Base-by-base conservation (phyloP, 2,113 vertebrate genomes). In the Malurus cyaneus region DNA sequence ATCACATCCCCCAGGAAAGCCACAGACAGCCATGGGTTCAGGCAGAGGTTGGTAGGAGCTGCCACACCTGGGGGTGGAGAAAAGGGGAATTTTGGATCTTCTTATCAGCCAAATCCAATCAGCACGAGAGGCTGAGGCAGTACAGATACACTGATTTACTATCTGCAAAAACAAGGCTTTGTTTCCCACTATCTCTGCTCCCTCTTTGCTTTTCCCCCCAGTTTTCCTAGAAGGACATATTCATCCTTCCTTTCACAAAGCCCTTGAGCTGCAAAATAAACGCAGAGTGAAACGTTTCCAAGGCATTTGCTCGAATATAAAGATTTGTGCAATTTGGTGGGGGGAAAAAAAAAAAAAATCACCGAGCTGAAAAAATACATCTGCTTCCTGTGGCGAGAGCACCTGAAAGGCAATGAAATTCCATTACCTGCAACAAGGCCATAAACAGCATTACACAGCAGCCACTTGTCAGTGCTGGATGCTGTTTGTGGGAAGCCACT, bases 401-500 rank as follows among this genome's bases (percentile, higher is more conserved):
- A 84, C 67, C 85, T 91, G 79, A 94, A 95, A 94, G 80, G 96
- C 96, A 97, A 89, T 84, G 92, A 94, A 93, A 81, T 88, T 69
- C 83, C 92, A 94, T 93, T 90, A 81, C 62, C 36, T 71, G 69
- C 90, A 90, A 89, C 88, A 78, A 88, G 92, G 86, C 91, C 92
- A 93, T 95, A 94, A 97, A 96, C 86, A 93, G 88, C 92, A 96
- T 82, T 44, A 84, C 74, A 91, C 71, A 96, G 89, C 93, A 66
- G 86, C 44, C 82, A 92, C 97, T 97, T 96, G 94, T 95, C 86
- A 91, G 80, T 89, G 73, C 84, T 90, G 92, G 94, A 84, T 84
- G 73, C 93, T 94, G 96, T 97, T 97, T 98, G 97, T 97, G 97
- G 97, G 96, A 97, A 96, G 94, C 97, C 97, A 96, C 97, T 97